phyloP scores from a whole-genome alignment of 1,140 invertebrate species.

The Aphaenogaster floridana region DNA sequence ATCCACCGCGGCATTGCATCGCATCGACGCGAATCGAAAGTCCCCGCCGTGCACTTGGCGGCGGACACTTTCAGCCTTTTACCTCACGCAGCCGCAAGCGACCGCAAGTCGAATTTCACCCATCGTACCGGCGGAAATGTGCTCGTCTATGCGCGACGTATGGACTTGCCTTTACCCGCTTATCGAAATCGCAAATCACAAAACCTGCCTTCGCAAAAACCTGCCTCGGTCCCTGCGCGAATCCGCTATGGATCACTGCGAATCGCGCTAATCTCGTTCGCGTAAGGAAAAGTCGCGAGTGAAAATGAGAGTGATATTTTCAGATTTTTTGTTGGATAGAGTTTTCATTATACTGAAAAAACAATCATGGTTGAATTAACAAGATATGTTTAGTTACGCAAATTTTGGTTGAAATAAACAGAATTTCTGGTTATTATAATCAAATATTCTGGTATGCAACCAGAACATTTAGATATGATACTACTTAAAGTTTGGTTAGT shows the following conservation, averaged over 20 bases:
- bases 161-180: neutral
- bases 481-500: no score
- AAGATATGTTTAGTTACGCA: no score
- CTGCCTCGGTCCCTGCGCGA: neutral
- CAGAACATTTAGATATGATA: no score
- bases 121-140: conserved; percentile 24
- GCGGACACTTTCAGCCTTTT: conserved; percentile 73
- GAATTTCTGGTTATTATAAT: no score
- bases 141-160: neutral
- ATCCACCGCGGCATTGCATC: conserved; percentile 65
- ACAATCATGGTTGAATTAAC: no score
- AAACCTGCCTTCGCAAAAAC: neutral
- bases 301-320: neutral
- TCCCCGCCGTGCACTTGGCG: conserved; percentile 40
- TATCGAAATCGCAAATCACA: conserved; percentile 9
- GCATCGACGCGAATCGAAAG: conserved; percentile 73
- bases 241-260: neutral
- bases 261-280: neutral
- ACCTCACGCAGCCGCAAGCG: conserved; percentile 51
- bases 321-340: neutral
- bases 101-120: conserved; percentile 67
- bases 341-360: neutral
- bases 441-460: no score
- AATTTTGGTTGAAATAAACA: no score
- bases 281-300: neutral